A percentile compares a stretch with the other conserved stretches of the same genome.
Conservation (phyloP, 2,888 invertebrate genomes). For the Lamproptera curius region DNA sequence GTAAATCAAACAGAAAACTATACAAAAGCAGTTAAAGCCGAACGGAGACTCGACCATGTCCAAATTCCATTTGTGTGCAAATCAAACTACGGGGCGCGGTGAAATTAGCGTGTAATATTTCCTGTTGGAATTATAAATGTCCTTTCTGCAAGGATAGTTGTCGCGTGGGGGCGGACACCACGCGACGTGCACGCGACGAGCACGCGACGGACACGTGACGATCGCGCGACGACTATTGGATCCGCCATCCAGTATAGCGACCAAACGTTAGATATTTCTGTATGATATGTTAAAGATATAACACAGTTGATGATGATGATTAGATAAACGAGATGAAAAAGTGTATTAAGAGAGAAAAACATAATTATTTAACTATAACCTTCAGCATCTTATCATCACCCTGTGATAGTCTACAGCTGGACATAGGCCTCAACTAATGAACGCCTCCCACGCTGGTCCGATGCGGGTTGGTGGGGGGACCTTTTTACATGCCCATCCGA, state of each 20-base stretch:
- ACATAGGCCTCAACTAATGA: too few relatives aligned
- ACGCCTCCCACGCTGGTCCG: too few relatives aligned
- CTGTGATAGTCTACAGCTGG: too few relatives aligned
- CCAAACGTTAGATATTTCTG: slow-evolving; percentile 6
- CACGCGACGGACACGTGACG: slow-evolving; percentile 53
- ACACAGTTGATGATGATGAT: too few relatives aligned
- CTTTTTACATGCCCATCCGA: too few relatives aligned
- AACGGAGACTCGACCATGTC: background rate
- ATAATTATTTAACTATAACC: too few relatives aligned
- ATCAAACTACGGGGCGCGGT: slow-evolving; percentile 56
- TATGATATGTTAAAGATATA: too few relatives aligned
- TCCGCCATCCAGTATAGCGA: slow-evolving; percentile 24
- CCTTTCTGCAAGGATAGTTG: slow-evolving; percentile 53
- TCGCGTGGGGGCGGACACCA: slow-evolving; percentile 31
- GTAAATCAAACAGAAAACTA: background rate
- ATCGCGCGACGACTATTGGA: slow-evolving; percentile 39
- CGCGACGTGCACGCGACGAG: slow-evolving; percentile 29
- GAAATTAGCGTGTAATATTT: slow-evolving; percentile 77
- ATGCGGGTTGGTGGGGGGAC: too few relatives aligned
- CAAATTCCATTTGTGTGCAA: slow-evolving; percentile 27
- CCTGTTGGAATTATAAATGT: slow-evolving; percentile 70
- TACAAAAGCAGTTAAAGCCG: background rate
- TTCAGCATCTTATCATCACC: too few relatives aligned
- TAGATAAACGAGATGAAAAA: too few relatives aligned
- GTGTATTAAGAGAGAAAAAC: too few relatives aligned